phyloP scores from a whole-genome alignment of 2,797 vertebrate species.

The Chrysocyon brachyurus region DNA sequence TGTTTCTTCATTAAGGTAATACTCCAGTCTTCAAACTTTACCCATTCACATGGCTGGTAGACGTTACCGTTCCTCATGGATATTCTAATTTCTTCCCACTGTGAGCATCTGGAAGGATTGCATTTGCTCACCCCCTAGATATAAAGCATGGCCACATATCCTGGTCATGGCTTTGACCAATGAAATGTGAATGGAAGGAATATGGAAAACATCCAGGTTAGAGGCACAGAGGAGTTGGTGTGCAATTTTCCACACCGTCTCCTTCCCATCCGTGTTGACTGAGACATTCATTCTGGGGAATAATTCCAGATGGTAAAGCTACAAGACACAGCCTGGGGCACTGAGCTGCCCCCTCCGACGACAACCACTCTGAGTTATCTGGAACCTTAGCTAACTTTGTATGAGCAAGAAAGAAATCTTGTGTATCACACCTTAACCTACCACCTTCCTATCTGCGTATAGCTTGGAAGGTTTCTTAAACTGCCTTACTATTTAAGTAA shows the following conservation, averaged over 20 bases:
- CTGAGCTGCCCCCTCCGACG: neutral
- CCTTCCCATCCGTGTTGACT: neutral
- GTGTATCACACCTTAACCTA: neutral
- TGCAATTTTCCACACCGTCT: neutral
- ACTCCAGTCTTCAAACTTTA: neutral
- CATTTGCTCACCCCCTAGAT: neutral
- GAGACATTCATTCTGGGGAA: neutral
- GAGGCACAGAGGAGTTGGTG: neutral
- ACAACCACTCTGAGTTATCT: neutral
- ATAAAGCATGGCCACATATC: neutral
- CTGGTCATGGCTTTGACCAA: neutral
- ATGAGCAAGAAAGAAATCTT: neutral
- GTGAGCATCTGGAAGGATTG: neutral
- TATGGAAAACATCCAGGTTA: too few species aligned
- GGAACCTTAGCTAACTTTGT: neutral
- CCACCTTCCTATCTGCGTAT: neutral
- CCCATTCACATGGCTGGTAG: neutral
- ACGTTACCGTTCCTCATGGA: neutral
- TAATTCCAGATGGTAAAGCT: neutral
- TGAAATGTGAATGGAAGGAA: neutral
- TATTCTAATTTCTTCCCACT: neutral
- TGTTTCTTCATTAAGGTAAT: constrained; percentile 8
- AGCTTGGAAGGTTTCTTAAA: neutral
- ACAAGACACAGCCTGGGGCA: neutral
- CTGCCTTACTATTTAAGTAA: neutral